Evolutionary conservation across 2,888 invertebrate genomes (phyloP).

Genomic region (Eulithis testata): DNA sequence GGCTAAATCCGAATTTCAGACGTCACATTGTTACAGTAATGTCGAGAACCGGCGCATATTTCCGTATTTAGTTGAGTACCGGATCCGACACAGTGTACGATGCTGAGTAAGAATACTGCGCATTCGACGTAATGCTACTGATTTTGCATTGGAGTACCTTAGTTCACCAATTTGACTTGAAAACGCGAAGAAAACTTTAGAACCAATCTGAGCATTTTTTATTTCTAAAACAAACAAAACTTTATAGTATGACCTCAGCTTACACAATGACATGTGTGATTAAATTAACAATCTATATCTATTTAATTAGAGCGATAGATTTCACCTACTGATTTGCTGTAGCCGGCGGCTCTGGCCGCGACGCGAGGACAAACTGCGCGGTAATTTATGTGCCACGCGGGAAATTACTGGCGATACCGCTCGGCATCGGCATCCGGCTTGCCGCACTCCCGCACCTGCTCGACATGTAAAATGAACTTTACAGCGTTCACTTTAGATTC

Average conservation of each 20-base stretch:
- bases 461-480: conserved; percentile 8
- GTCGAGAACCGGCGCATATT: conserved; percentile 42
- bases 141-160: too few relatives aligned
- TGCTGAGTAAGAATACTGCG: conserved; percentile 12
- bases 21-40: conserved; percentile 38
- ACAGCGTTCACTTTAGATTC: background rate
- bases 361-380: conserved; percentile 55
- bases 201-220: background rate
- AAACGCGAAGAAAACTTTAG: background rate
- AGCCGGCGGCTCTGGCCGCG: conserved; percentile 27
- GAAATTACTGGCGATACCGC: conserved; percentile 57
- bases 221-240: background rate
- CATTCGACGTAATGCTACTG: background rate
- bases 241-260: too few relatives aligned
- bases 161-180: background rate
- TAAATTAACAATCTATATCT: background rate
- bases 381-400: conserved; percentile 67
- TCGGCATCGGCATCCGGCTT: conserved; percentile 25
- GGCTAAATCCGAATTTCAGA: conserved; percentile 23
- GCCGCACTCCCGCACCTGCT: conserved; percentile 20
- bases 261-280: background rate
- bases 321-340: conserved; percentile 17
- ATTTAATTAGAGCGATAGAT: conserved; percentile 35
- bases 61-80: conserved; percentile 44
- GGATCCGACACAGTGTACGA: conserved; percentile 32